Percentiles rank a stretch among this genome's conserved stretches.
Conservation (phyloP, 2,113 vertebrate genomes). For the Ptilonorhynchus violaceus region DNA sequence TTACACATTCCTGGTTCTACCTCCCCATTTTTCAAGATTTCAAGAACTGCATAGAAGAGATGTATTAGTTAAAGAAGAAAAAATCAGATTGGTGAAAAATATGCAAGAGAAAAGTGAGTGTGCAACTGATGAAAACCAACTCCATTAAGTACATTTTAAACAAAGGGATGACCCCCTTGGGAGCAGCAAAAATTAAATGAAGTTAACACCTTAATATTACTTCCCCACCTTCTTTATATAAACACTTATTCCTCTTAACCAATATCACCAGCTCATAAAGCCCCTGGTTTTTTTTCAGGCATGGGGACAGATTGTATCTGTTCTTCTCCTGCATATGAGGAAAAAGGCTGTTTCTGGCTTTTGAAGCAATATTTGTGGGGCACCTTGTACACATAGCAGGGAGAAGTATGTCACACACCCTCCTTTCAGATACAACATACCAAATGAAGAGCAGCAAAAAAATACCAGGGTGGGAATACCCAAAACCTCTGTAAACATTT, state of each 20-base stretch:
- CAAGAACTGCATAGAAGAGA: not conserved
- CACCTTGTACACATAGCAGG: fast-evolving
- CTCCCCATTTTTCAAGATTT: not conserved
- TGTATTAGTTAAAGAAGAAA: not conserved
- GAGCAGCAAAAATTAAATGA: not conserved
- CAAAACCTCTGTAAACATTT: not conserved
- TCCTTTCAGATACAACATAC: not conserved
- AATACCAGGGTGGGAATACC: not conserved
- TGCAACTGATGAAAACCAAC: not conserved
- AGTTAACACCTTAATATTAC: not conserved
- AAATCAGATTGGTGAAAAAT: not conserved
- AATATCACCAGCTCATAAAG: not conserved
- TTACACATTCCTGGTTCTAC: not conserved
- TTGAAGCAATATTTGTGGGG: not conserved
- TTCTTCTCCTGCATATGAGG: not conserved
- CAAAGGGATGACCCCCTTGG: not conserved
- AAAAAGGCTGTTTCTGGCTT: not conserved
- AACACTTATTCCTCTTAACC: not conserved
- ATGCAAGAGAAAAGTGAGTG: not conserved
- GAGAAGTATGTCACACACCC: not conserved
- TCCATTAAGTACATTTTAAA: not conserved
- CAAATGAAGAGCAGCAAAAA: not conserved
- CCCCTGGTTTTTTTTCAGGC: not conserved
- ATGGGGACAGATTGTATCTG: not conserved
- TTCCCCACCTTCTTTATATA: not conserved